phyloP scores from a whole-genome alignment of 2,797 vertebrate species.

The Pteronotus mesoamericanus region DNA sequence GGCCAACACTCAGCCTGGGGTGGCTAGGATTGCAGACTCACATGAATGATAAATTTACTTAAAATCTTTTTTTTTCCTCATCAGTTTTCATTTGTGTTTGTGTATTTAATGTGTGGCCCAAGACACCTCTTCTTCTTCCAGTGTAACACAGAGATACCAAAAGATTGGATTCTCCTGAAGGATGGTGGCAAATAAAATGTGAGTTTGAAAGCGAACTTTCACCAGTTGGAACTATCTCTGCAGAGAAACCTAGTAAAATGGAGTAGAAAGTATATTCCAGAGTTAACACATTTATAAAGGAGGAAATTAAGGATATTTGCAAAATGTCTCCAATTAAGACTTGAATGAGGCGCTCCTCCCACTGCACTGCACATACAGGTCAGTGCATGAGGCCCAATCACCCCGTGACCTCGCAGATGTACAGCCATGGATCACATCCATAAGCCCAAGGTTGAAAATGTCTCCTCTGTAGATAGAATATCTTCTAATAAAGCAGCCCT shows the following conservation, averaged over 20 bases:
- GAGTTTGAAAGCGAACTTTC: background rate
- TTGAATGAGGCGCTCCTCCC: background rate
- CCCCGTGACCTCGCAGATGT: background rate
- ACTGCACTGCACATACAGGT: too few relatives aligned
- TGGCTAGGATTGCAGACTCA: too few relatives aligned
- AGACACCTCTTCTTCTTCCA: too few relatives aligned
- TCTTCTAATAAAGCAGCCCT: slow-evolving; percentile 86
- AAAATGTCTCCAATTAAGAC: background rate
- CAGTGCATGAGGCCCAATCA: background rate
- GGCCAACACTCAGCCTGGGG: too few relatives aligned
- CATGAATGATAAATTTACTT: too few relatives aligned
- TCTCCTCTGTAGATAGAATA: slow-evolving; percentile 88
- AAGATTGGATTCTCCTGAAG: background rate
- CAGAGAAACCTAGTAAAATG: background rate
- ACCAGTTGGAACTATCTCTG: background rate
- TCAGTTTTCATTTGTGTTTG: too few relatives aligned
- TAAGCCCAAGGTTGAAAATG: slow-evolving; percentile 90
- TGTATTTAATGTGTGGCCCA: too few relatives aligned
- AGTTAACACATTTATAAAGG: background rate
- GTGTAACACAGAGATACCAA: too few relatives aligned
- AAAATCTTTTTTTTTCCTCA: too few relatives aligned
- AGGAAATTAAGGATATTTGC: background rate
- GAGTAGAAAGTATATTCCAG: background rate
- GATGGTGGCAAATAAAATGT: background rate
- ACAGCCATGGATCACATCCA: background rate